Evolutionary conservation across 2,888 invertebrate genomes (phyloP), one percentile per base, ranked within the genome.

Genomic region (Cacoxenus indagator): DNA sequence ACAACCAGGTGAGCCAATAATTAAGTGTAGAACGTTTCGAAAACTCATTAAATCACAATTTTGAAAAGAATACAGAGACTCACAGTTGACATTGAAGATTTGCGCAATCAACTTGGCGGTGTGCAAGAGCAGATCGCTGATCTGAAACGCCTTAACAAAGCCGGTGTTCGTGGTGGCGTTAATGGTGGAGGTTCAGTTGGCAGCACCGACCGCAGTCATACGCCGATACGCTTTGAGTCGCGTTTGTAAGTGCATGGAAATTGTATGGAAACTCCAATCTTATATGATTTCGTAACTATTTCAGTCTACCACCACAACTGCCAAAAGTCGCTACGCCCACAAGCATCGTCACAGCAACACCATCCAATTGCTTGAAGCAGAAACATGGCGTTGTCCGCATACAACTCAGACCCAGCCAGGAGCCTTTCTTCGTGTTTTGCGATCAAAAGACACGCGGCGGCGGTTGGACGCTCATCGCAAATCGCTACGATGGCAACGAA

Each of bases 81-180:
- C 0, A 54, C 67, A 14, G 62, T 9, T 1, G 83, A 81, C 1
- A 70, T 80, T 8, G 67, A 46, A 48, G 70, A 46, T 8, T 67
- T 75, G 4, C 70, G 68, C 9, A 64, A 76, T 27, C 69, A 76
- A 31, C 54, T 82, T 1, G 83, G 78, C 4, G 55, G 26, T 11
- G 45, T 79, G 4, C 83, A 81, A 26, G 83, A 82, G 66, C 76
- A 81, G 14, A n/a, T 79, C 54, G 79, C 67, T 2, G 79, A 79
- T 29, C 54, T 79, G 4, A 70, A 65, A 0, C 75, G 83, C 1
- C 22, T 62, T 0, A 72, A 67, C 1, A 19, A 8, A 0, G 14
- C 61, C 0, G 11, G 24, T 22, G 4, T 14, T 1, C 9, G 48
- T n/a, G 2, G 5, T 48, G 11, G 55, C 45, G 4, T 19, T 17